Conservation (phyloP, 2,113 vertebrate genomes). For the Pelodiscus sinensis region DNA sequence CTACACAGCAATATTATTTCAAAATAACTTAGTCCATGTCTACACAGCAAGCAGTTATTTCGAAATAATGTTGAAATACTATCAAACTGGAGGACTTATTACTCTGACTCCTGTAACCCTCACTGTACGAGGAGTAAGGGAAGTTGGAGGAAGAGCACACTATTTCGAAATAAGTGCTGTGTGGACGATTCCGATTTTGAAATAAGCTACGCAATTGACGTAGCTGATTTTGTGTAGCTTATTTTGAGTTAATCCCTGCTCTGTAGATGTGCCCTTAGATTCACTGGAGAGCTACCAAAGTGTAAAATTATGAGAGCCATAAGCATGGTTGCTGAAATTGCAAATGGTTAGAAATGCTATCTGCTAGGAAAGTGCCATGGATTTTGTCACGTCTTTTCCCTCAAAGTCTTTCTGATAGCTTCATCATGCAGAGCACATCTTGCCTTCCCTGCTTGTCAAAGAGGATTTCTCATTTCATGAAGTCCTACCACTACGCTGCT, state of each 20-base stretch:
- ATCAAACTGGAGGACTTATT: too few species aligned
- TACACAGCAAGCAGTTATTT: too few species aligned
- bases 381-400: not conserved
- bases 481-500: not conserved
- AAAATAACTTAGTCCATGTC: too few species aligned
- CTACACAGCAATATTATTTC: not conserved
- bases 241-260: too few species aligned
- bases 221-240: too few species aligned
- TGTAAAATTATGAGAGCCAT: not conserved
- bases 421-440: not conserved
- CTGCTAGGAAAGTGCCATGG: not conserved
- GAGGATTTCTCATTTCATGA: not conserved
- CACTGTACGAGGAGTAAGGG: too few species aligned
- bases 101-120: too few species aligned
- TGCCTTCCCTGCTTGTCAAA: not conserved
- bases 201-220: not conserved
- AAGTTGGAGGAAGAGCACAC: too few species aligned
- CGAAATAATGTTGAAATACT: too few species aligned
- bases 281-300: conserved; percentile 10
- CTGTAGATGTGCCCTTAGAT: not conserved
- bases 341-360: not conserved
- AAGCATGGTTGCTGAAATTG: not conserved
- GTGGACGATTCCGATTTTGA: too few species aligned
- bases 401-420: not conserved
- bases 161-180: too few species aligned